phyloP scores from a whole-genome alignment of 2,888 invertebrate genomes.

The Lasioglossum morio region DNA sequence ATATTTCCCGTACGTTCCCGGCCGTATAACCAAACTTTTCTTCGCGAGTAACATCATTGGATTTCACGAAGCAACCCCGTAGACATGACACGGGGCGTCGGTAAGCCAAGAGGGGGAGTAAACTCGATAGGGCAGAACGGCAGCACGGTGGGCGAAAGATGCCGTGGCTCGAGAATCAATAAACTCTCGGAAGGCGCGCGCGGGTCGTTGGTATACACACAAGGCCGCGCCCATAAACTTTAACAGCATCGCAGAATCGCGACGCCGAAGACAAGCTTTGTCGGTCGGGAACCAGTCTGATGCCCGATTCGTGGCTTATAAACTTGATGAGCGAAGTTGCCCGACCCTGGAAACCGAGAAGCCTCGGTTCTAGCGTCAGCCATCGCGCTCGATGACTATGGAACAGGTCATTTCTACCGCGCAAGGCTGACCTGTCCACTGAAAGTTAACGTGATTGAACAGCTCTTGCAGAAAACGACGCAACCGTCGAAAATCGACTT shows the following conservation, averaged over 20 bases:
- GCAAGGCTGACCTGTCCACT: no score
- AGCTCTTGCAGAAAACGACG: no score
- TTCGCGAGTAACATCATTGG: conserved; percentile 67
- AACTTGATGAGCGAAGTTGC: conserved; percentile 79
- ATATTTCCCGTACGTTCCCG: conserved; percentile 41
- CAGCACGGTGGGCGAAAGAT: conserved; percentile 76
- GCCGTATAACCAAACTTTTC: conserved; percentile 44
- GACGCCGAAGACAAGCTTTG: conserved; percentile 48
- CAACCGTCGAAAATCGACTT: no score
- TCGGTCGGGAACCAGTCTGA: conserved; percentile 62
- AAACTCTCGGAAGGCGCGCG: conserved; percentile 77
- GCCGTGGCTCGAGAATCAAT: conserved; percentile 82
- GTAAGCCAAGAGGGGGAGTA: conserved; percentile 73
- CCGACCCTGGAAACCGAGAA: conserved; percentile 63
- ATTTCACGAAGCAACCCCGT: conserved; percentile 68
- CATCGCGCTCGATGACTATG: neutral
- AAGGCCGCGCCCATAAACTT: conserved; percentile 84
- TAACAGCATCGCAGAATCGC: conserved; percentile 82
- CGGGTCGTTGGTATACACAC: conserved; percentile 73
- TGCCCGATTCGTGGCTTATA: conserved; percentile 74
- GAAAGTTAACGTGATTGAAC: neutral
- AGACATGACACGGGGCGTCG: conserved; percentile 66
- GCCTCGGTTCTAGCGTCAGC: neutral
- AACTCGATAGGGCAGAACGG: conserved; percentile 75
- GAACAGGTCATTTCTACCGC: neutral